These are phyloP conservation scores for Microvelia longipes DNA, from an alignment of 1,140 invertebrate species.

Conservation along the genomic window DNA sequence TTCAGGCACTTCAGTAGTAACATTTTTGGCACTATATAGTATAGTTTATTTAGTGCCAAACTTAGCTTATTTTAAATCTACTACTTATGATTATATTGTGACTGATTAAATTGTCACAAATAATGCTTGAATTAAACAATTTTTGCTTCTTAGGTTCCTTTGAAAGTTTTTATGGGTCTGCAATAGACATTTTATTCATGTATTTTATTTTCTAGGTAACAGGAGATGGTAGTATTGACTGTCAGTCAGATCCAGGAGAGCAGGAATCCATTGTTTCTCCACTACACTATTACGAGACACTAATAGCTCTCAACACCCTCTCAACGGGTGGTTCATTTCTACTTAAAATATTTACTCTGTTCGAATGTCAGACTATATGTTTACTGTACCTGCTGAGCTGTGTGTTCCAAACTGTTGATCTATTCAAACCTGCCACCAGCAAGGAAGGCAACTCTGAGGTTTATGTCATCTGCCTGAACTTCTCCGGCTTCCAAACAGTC, in stretches of 20 bases:
- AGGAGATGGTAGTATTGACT: conserved; percentile 87
- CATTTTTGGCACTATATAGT: too few species aligned
- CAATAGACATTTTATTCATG: too few species aligned
- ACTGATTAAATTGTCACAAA: too few species aligned
- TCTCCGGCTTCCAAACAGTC: conserved; percentile 34
- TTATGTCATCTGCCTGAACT: conserved; percentile 66
- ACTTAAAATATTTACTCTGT: conserved; percentile 86
- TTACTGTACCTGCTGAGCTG: conserved; percentile 66
- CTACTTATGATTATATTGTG: too few species aligned
- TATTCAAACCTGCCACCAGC: conserved; percentile 80
- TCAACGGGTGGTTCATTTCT: conserved; percentile 60
- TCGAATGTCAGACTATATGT: conserved; percentile 62
- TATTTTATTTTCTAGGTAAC: conserved; percentile 49
- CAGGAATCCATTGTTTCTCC: conserved; percentile 64
- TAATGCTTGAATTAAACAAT: too few species aligned
- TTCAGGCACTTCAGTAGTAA: too few species aligned
- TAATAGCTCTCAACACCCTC: conserved; percentile 57
- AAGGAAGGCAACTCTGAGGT: conserved; percentile 89
- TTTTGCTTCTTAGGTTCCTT: too few species aligned
- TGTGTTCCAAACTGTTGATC: conserved; percentile 49
- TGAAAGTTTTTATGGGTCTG: too few species aligned
- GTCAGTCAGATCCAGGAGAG: conserved; percentile 60
- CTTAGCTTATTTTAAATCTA: too few species aligned
- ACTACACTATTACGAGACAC: conserved; percentile 67
- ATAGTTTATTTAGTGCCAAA: too few species aligned